These are phyloP conservation scores for Graphium colonna DNA, from an alignment of 2,888 invertebrate genomes.

Conservation along the genomic window DNA sequence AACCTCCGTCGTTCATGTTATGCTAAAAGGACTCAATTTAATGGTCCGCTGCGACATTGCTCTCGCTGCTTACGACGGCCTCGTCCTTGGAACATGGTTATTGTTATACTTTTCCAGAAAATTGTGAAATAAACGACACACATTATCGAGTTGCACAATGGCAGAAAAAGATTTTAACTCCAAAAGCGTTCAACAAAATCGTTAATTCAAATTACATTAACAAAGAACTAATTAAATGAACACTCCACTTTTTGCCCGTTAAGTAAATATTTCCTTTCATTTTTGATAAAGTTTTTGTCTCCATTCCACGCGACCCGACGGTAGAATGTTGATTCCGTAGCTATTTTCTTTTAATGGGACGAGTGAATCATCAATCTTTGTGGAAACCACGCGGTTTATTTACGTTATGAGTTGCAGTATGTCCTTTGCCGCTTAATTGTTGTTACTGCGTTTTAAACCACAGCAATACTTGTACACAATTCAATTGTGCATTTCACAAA, in stretches of 20 bases:
- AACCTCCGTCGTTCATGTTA: constrained; percentile 16
- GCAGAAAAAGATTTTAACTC: not conserved
- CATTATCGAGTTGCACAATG: not conserved
- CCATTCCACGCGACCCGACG: constrained; percentile 2
- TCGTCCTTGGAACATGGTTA: not conserved
- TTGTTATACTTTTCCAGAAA: not conserved
- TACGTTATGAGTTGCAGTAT: constrained; percentile 3
- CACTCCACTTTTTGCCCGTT: constrained; percentile 2
- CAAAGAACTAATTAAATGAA: constrained; percentile 7
- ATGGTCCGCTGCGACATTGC: not conserved
- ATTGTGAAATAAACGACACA: not conserved
- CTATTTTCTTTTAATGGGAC: constrained; percentile 16
- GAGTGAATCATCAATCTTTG: constrained; percentile 15
- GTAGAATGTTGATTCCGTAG: constrained; percentile 10
- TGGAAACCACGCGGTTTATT: constrained; percentile 5
- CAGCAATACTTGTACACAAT: not conserved
- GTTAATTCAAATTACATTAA: not conserved
- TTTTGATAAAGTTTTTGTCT: constrained; percentile 6
- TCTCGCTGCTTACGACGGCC: not conserved
- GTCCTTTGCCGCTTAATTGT: constrained; percentile 8
- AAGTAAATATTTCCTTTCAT: constrained; percentile 7
- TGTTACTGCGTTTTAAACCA: constrained; percentile 5
- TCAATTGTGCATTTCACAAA: not conserved
- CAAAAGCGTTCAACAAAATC: not conserved
- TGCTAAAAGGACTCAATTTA: constrained; percentile 10